Conservation (phyloP, 2,113 vertebrate species). For the Silurus asotus region DNA sequence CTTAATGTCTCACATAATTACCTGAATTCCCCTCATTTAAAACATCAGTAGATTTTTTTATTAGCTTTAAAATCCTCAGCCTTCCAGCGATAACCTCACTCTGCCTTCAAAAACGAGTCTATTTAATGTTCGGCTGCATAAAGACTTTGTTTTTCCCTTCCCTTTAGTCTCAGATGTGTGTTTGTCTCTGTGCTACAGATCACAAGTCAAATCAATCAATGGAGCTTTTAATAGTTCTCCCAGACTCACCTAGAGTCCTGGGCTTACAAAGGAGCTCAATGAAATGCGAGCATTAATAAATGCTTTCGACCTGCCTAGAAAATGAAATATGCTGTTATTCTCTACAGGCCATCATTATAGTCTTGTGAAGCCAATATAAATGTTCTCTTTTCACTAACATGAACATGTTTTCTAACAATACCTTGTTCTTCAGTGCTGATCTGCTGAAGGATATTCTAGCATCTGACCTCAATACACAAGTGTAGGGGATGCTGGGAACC, state of each 20-base stretch:
- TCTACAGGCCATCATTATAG: constrained; percentile 3
- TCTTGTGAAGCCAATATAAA: background rate
- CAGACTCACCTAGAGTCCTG: background rate
- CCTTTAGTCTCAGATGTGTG: constrained; percentile 10
- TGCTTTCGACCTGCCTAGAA: background rate
- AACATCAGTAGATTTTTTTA: constrained; percentile 9
- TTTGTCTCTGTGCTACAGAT: constrained; percentile 4
- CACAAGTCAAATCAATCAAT: constrained; percentile 23
- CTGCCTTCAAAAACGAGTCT: background rate
- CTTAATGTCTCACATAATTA: background rate
- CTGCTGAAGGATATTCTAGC: constrained; percentile 22
- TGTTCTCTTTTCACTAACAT: constrained; percentile 1
- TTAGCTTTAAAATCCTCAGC: background rate
- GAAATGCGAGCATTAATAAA: constrained; percentile 14
- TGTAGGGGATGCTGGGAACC: constrained; percentile 30
- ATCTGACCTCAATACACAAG: constrained; percentile 39
- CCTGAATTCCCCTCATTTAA: background rate
- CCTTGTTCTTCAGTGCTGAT: constrained; percentile 4
- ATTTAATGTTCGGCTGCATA: constrained; percentile 7
- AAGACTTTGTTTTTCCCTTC: background rate
- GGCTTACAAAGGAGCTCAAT: background rate
- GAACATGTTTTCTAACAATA: constrained; percentile 23
- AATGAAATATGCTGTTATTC: constrained; percentile 1
- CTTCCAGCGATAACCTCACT: background rate
- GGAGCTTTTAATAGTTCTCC: constrained; percentile 20